Evolutionary conservation across 2,888 invertebrate species (phyloP), one percentile per base, ranked within the genome.

Genomic region (Lagria hirta): DNA sequence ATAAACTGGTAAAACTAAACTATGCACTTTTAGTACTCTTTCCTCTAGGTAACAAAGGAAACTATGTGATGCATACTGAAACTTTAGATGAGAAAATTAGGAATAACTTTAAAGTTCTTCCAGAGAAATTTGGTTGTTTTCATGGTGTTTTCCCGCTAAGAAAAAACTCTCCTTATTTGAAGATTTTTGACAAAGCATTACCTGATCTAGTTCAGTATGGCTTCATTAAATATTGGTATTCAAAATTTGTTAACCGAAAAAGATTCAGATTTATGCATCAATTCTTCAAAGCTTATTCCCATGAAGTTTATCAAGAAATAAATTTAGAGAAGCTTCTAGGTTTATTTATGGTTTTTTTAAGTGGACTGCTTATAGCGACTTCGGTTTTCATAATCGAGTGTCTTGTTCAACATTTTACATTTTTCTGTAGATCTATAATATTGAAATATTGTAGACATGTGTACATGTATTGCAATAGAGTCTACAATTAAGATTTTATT

Each of bases 161-260:
- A 18, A 49, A 35, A 14, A 50, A 59, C 28, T 58, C 57, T 1
- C 58, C 58, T 0, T 54, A 52, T 40, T 47, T 41, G 2, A 14
- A 45, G 12, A 11, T 51, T 13, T 54, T 60, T 23, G 50, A 59
- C 30, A 28, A 28, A 11, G 30, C 42, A n/a, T 36, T 58, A 3
- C 24, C 10, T 3, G 23, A 17, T 3, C 45, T 53, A 28, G 26
- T 51, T 2, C 55, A 55, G 14, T 37, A 46, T 29, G 60, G 60
- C 18, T 36, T 58, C 2, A 32, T 54, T 4, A 20, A 43, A 8
- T 37, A 51, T 8, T 60, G 58, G 60, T 49, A 50, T 28, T 7
- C 1, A 11, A 18, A 18, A 8, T 47, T 37, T n/a, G 13, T 42
- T 2, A 43, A 34, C 5, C 37, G 38, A 10, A 22, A 17, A 2